Evolutionary conservation across 2,113 vertebrate species (phyloP).

Genomic region (Melierax canorus): DNA sequence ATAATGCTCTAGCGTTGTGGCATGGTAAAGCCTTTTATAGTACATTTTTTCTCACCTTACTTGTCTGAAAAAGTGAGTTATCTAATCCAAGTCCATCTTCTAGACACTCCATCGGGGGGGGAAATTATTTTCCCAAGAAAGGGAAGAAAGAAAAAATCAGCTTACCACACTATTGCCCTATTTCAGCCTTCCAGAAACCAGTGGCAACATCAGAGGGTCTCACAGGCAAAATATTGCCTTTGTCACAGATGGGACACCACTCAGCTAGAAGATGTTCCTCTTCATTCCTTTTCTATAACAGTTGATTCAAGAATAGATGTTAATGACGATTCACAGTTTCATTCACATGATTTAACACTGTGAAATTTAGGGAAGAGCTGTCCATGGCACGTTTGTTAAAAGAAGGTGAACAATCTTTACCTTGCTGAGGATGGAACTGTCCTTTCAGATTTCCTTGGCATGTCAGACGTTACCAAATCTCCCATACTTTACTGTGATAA

Average conservation of each 20-base stretch:
- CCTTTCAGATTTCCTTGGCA: background rate
- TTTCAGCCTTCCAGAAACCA: background rate
- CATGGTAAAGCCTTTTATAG: background rate
- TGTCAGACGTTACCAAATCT: fast-evolving
- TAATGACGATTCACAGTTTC: background rate
- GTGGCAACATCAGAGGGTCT: background rate
- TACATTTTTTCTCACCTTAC: background rate
- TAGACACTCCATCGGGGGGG: fast-evolving
- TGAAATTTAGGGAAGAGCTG: background rate
- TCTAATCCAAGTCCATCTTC: background rate
- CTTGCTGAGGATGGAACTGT: background rate
- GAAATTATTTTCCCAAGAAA: background rate
- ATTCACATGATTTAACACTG: background rate
- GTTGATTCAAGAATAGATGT: background rate
- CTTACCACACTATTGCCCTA: fast-evolving
- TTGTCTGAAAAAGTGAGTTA: background rate
- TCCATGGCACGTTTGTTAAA: background rate
- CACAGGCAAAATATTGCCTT: background rate
- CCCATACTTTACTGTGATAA: background rate
- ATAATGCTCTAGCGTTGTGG: background rate
- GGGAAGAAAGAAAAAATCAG: background rate
- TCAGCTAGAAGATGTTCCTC: background rate
- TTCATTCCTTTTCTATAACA: background rate
- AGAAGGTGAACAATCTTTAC: background rate
- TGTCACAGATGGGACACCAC: background rate